These are phyloP conservation scores for Epistrophella euchroma DNA, from an alignment of 2,888 invertebrate genomes.

Conservation along the genomic window DNA sequence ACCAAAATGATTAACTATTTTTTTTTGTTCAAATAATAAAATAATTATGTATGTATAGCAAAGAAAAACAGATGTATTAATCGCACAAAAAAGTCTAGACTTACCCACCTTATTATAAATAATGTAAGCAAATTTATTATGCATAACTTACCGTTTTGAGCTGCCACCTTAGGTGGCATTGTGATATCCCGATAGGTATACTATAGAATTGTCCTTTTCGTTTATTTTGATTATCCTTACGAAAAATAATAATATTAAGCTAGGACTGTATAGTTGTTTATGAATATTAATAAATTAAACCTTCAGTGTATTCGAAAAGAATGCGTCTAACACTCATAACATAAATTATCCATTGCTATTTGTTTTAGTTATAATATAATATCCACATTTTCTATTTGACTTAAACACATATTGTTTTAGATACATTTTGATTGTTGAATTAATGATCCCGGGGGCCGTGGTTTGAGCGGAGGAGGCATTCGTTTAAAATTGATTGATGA, in stretches of 20 bases:
- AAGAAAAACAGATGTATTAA: not conserved
- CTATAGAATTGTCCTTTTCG: constrained; percentile 9
- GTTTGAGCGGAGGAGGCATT: constrained; percentile 80
- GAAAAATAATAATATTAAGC: not conserved
- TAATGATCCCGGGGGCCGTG: constrained; percentile 80
- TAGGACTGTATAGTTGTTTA: not conserved
- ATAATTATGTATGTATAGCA: not conserved
- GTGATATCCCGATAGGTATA: constrained; percentile 15
- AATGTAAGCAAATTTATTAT: not conserved
- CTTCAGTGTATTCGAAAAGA: not conserved
- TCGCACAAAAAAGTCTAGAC: not conserved
- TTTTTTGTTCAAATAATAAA: not conserved
- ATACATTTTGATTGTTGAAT: constrained; percentile 29
- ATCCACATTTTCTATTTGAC: constrained; percentile 47
- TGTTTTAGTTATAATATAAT: constrained; percentile 49
- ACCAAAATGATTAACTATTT: too few relatives aligned
- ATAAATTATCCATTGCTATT: constrained; percentile 46
- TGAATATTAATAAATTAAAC: constrained; percentile 16
- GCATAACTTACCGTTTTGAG: constrained; percentile 58
- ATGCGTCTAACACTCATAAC: not conserved
- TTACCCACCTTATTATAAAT: not conserved
- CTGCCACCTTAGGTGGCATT: constrained; percentile 62
- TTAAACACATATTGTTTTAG: constrained; percentile 44
- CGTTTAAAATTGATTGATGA: constrained; percentile 79
- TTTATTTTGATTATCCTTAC: constrained; percentile 8